phyloP scores from a whole-genome alignment of 2,113 vertebrate genomes.

The Tetraodon nigroviridis region DNA sequence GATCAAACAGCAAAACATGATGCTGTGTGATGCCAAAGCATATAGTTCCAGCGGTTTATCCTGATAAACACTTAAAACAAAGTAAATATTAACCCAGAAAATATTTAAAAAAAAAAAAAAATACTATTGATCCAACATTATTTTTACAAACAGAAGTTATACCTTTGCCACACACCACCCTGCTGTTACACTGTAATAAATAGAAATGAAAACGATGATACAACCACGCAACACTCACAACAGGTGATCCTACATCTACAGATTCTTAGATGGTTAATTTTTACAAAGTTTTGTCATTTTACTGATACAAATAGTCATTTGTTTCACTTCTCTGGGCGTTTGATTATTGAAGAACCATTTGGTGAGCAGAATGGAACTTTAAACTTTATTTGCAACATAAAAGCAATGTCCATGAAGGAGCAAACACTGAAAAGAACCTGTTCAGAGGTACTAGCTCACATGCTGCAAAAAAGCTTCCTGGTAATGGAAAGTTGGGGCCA shows the following conservation, averaged over 20 bases:
- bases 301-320: not conserved
- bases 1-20: constrained; percentile 16
- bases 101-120: not conserved
- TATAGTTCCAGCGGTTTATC: not conserved
- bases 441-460: no score
- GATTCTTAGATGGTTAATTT: constrained; percentile 33
- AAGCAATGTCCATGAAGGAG: no score
- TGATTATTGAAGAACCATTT: constrained; percentile 2
- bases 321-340: constrained; percentile 1
- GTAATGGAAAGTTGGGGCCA: no score
- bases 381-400: not conserved
- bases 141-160: no score
- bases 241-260: constrained; percentile 50
- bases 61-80: constrained; percentile 13
- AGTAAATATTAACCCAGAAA: constrained; percentile 11
- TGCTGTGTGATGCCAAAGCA: not conserved
- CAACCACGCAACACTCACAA: constrained; percentile 54
- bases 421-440: no score
- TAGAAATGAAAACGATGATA: constrained; percentile 50
- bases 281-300: constrained; percentile 7
- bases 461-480: no score
- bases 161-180: no score
- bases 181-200: constrained; percentile 49
- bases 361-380: not conserved
- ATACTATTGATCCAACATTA: not conserved